A percentile compares a stretch with the other conserved stretches of the same genome.
phyloP scores from a whole-genome alignment of 2,113 vertebrate genomes.

The Cyanoderma ruficeps region DNA sequence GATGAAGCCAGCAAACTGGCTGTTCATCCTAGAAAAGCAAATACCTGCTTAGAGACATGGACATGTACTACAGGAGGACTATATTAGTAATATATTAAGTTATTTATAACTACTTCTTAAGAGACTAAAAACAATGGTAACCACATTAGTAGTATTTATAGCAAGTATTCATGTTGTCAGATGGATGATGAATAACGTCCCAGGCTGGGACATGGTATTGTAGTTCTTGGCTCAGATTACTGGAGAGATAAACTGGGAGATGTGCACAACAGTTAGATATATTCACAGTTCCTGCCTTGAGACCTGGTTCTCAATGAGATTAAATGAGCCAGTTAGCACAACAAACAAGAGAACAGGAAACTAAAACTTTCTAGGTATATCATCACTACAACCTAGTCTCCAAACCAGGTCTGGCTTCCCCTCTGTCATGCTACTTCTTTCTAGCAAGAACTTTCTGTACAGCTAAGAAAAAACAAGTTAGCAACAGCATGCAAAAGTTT shows the following conservation, averaged over 20 bases:
- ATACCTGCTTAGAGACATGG: background rate
- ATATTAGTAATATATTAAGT: background rate
- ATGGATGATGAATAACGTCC: constrained; percentile 1
- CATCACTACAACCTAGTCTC: background rate
- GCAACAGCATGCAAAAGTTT: background rate
- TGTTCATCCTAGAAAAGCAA: background rate
- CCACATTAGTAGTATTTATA: background rate
- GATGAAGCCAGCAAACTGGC: background rate
- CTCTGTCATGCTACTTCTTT: background rate
- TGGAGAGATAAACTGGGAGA: background rate
- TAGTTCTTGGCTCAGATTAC: constrained; percentile 11
- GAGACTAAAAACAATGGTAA: constrained; percentile 26
- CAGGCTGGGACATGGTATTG: background rate
- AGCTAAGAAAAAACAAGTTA: background rate
- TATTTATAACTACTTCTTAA: constrained; percentile 11
- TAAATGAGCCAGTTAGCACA: background rate
- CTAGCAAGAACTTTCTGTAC: background rate
- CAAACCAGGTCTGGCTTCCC: background rate
- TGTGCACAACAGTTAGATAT: background rate
- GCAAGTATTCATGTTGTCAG: background rate
- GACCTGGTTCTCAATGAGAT: background rate
- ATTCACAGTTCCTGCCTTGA: background rate
- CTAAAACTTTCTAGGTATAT: background rate
- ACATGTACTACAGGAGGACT: background rate
- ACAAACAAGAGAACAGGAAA: background rate